Conservation (phyloP, 2,113 vertebrate genomes). For the Varanus komodoensis region DNA sequence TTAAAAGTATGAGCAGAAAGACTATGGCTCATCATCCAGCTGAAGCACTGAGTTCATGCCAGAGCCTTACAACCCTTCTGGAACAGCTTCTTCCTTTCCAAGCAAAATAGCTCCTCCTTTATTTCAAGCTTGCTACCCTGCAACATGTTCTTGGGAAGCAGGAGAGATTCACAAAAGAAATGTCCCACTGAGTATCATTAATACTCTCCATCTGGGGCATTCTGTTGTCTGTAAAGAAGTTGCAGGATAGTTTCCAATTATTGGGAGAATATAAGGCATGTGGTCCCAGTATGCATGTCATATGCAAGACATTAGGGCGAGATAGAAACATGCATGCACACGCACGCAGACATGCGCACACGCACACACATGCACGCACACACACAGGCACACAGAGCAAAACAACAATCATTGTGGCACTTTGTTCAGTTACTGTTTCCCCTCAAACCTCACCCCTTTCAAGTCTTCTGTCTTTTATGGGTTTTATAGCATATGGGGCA, state of each 20-base stretch:
- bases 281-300: constrained; percentile 66
- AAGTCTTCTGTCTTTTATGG: constrained; percentile 63
- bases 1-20: constrained; percentile 35
- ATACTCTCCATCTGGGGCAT: constrained; percentile 63
- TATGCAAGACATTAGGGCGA: constrained; percentile 65
- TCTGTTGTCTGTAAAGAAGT: constrained; percentile 56
- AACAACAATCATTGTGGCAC: constrained; percentile 47
- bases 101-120: background rate
- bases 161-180: constrained; percentile 46
- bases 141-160: constrained; percentile 49
- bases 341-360: too few relatives aligned
- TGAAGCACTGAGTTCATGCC: constrained; percentile 36
- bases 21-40: background rate
- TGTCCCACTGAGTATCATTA: constrained; percentile 58
- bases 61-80: constrained; percentile 26
- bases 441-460: constrained; percentile 37
- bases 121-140: constrained; percentile 23
- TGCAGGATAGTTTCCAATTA: constrained; percentile 61
- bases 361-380: too few relatives aligned
- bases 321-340: background rate
- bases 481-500: constrained; percentile 58
- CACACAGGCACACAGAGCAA: background rate
- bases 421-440: constrained; percentile 25
- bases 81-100: constrained; percentile 42
- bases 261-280: constrained; percentile 66